A percentile compares a stretch with the other conserved stretches of the same genome.
These are phyloP conservation scores for Chelmon rostratus DNA, from an alignment of 2,797 vertebrate genomes.

Conservation along the genomic window DNA sequence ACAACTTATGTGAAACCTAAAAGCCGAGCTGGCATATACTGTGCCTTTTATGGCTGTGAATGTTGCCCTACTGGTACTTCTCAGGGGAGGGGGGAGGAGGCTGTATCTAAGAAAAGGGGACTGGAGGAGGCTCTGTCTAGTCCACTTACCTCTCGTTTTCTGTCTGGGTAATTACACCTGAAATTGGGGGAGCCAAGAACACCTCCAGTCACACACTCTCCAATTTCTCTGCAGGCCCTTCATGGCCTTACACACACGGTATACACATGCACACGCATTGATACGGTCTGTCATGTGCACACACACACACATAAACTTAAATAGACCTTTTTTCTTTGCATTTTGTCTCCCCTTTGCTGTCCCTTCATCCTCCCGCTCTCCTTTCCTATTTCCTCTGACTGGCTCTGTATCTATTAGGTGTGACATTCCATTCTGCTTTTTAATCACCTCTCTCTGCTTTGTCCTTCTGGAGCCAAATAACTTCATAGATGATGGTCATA, in stretches of 20 bases:
- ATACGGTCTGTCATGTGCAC: constrained; percentile 12
- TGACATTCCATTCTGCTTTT: constrained; percentile 84
- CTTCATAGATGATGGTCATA: constrained; percentile 70
- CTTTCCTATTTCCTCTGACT: constrained; percentile 68
- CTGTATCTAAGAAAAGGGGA: constrained; percentile 42
- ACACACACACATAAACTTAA: constrained; percentile 23
- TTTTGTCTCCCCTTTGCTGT: constrained; percentile 37
- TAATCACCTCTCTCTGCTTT: constrained; percentile 81
- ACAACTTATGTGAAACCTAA: too few species aligned
- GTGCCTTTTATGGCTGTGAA: constrained; percentile 12
- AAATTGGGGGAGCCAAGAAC: constrained; percentile 70
- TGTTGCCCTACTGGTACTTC: constrained; percentile 33
- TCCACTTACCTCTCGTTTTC: constrained; percentile 76
- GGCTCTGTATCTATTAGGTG: constrained; percentile 83
- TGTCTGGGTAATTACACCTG: constrained; percentile 81
- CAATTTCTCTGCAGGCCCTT: constrained; percentile 58
- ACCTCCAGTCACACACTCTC: constrained; percentile 54
- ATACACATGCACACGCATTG: constrained; percentile 17
- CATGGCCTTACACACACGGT: constrained; percentile 8
- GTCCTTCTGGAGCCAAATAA: constrained; percentile 79
- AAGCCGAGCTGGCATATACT: constrained; percentile 1
- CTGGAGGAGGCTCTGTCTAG: constrained; percentile 58
- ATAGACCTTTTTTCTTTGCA: constrained; percentile 47
- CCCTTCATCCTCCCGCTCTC: constrained; percentile 29
- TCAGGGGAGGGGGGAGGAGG: constrained; percentile 21